These are phyloP conservation scores for Pangasius djambal DNA, from an alignment of 2,797 vertebrate species.

Conservation along the genomic window DNA sequence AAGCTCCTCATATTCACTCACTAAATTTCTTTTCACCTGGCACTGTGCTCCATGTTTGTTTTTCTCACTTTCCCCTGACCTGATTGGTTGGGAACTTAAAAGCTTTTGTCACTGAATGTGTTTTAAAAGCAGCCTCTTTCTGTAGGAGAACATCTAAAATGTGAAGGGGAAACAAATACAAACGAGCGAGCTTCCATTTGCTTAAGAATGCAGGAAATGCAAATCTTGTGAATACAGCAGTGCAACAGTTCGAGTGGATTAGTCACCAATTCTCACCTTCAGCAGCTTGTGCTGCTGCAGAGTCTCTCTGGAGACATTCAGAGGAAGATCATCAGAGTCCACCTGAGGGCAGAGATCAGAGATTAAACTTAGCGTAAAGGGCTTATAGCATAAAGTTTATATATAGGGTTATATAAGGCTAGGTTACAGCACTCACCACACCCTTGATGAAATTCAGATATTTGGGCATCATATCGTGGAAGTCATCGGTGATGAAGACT, in stretches of 20 bases:
- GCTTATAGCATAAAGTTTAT: not conserved
- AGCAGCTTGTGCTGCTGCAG: constrained; percentile 97
- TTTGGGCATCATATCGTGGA: constrained; percentile 99
- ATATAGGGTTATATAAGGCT: not conserved
- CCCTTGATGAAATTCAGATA: constrained; percentile 97
- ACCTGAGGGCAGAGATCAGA: constrained; percentile 74
- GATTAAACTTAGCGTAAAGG: not conserved
- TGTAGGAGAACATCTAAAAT: not conserved
- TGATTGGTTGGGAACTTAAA: not conserved
- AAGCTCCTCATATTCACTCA: not conserved
- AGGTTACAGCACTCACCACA: constrained; percentile 82
- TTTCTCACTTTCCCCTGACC: not conserved
- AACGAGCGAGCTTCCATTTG: not conserved
- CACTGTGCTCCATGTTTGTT: not conserved
- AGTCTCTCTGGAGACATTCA: constrained; percentile 98
- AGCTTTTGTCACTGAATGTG: too few relatives aligned
- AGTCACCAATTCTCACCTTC: constrained; percentile 79
- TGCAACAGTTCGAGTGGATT: too few relatives aligned
- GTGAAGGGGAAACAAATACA: not conserved
- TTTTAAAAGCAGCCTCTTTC: not conserved
- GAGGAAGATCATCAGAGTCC: constrained; percentile 96
- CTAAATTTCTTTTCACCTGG: not conserved
- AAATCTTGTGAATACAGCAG: not conserved
- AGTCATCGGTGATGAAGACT: constrained; percentile 98
- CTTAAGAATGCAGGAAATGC: not conserved